Base-by-base conservation (phyloP, 2,888 invertebrate species). In the Brachyopa scutellaris region DNA sequence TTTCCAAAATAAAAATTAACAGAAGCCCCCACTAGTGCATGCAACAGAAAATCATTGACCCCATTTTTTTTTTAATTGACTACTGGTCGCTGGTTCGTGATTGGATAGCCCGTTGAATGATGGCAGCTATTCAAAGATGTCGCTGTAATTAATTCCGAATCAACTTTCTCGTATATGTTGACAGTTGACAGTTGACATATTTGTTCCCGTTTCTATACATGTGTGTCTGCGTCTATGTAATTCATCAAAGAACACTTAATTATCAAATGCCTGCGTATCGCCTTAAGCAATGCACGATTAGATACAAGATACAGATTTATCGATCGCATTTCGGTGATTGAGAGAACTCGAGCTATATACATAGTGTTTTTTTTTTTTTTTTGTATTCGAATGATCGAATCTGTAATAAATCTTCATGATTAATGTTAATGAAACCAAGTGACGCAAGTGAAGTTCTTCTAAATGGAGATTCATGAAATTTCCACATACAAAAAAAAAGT, bases 361-460 rank as follows among this genome's bases (percentile, higher is more conserved):
- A 40, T 45, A 69, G 42, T 61, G 67, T 23, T 21, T 59, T 47
- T 7, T 3, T 45, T 17, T 36, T 26, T 11, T 45, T 42, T 2
- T 4, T 45, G 33, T 29, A 26, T 17, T 53, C 53, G 33, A 6
- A 42, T 61, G 76, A 69, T 76, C 51, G 45, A 69, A 61, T 53
- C 36, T 45, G 13, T 26, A 31, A 76, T 76, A 76, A 76, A 76
- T 76, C 76, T 69, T 59, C 9, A 38, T 67, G 76, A 76, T 76
- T 53, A 36, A 67, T 61, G 13, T 26, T 26, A 19, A 19, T 19
- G 49, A 49, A 49, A 23, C 17, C 15, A 9, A 36, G 36, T 49
- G 49, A 64, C 64, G 64, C 38, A 61, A 64, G 36, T 21, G 4
- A 23, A 17, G 17, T 38, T 38, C 17, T 49, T n/a, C n/a, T 6